phyloP scores from a whole-genome alignment of 2,888 invertebrate species.

The Pogonocherus hispidulus region DNA sequence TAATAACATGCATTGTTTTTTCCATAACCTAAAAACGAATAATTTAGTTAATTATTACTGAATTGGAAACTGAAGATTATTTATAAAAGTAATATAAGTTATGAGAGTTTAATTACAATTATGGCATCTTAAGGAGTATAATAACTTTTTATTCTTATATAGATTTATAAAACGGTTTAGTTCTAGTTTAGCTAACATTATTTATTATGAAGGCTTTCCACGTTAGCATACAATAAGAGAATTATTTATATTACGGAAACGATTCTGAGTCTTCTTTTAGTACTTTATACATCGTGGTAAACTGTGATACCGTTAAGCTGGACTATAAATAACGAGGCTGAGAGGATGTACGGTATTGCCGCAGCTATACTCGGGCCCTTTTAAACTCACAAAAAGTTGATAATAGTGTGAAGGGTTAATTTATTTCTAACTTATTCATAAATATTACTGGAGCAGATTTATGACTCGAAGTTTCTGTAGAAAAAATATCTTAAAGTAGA shows the following conservation, averaged over 20 bases:
- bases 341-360: conserved; percentile 10
- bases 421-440: conserved; percentile 1
- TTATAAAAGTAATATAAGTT: too few relatives aligned
- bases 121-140: too few relatives aligned
- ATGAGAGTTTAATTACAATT: too few relatives aligned
- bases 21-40: too few relatives aligned
- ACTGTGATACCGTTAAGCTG: conserved; percentile 15
- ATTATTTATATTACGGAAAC: conserved; percentile 6
- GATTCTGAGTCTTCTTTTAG: conserved; percentile 11
- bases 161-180: too few relatives aligned
- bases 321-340: conserved; percentile 12
- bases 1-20: too few relatives aligned
- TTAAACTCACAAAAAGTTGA: not conserved
- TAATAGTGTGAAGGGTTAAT: not conserved
- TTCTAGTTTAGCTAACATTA: not conserved
- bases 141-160: too few relatives aligned
- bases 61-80: too few relatives aligned
- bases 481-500: too few relatives aligned
- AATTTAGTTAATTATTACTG: too few relatives aligned
- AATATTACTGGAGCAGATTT: not conserved
- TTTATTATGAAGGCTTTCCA: not conserved
- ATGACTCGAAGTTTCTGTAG: not conserved
- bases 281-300: conserved; percentile 10
- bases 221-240: conserved; percentile 7
- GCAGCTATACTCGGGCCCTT: not conserved